A percentile compares a stretch with the other conserved stretches of the same genome.
These are phyloP conservation scores for Thunnus thynnus DNA, from an alignment of 2,113 vertebrate species.

Conservation along the genomic window DNA sequence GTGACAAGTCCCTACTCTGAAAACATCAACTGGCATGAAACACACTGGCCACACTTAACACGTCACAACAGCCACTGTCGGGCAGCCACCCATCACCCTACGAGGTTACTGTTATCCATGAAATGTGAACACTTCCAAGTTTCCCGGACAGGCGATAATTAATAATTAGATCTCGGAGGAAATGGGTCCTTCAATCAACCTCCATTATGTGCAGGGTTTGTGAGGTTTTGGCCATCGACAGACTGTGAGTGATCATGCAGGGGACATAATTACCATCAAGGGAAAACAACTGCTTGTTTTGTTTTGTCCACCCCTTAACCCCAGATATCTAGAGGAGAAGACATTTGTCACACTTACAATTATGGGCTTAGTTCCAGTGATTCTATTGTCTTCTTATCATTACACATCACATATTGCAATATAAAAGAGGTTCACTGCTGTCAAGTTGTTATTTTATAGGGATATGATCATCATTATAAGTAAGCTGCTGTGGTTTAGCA, in stretches of 20 bases:
- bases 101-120: conserved; percentile 56
- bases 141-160: conserved; percentile 59
- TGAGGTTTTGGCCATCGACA: conserved; percentile 23
- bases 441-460: too few relatives aligned
- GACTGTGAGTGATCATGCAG: conserved; percentile 55
- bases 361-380: background rate
- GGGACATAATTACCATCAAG: conserved; percentile 57
- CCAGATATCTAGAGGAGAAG: conserved; percentile 18
- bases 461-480: background rate
- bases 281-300: conserved; percentile 58
- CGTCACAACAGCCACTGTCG: conserved; percentile 47
- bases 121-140: conserved; percentile 54
- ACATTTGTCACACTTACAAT: conserved; percentile 23
- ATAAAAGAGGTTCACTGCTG: background rate
- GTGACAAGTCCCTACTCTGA: conserved; percentile 28
- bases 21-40: conserved; percentile 59
- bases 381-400: background rate
- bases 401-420: background rate
- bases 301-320: conserved; percentile 35
- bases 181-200: conserved; percentile 68
- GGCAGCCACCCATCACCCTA: conserved; percentile 52
- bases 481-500: too few relatives aligned
- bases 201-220: conserved; percentile 30
- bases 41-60: conserved; percentile 43
- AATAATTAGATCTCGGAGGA: conserved; percentile 73